Percentiles rank a stretch among this genome's conserved stretches.
Evolutionary conservation across 2,888 invertebrate species (phyloP).

Genomic region (Sicus ferrugineus): DNA sequence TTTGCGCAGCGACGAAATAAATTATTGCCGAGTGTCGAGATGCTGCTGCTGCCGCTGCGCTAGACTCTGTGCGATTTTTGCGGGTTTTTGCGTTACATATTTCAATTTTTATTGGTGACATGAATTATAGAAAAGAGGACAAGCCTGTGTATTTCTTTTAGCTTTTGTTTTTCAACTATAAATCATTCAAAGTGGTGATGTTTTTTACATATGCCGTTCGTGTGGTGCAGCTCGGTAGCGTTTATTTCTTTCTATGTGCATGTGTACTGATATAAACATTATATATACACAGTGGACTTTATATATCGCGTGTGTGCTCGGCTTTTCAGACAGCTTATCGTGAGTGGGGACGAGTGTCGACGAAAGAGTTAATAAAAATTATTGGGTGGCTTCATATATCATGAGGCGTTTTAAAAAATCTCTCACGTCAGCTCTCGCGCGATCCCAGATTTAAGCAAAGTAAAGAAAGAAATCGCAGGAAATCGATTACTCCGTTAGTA

Average conservation of each 20-base stretch:
- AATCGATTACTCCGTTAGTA: neutral
- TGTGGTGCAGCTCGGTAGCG: neutral
- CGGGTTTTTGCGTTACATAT: neutral
- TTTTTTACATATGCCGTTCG: neutral
- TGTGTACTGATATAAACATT: neutral
- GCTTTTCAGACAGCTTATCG: constrained; percentile 1
- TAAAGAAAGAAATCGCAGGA: neutral
- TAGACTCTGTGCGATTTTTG: neutral
- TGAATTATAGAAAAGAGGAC: constrained; percentile 16
- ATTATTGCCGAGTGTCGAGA: neutral
- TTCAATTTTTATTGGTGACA: constrained; percentile 13
- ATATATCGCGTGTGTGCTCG: neutral
- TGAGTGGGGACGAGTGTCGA: neutral
- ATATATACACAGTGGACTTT: too few relatives aligned
- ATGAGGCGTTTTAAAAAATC: too few relatives aligned
- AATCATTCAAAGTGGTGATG: constrained; percentile 15
- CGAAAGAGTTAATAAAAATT: constrained; percentile 11
- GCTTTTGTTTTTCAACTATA: constrained; percentile 1
- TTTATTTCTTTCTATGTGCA: neutral
- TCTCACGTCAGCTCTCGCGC: neutral
- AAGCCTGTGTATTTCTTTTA: neutral
- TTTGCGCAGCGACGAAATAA: neutral
- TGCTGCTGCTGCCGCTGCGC: neutral
- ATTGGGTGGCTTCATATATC: neutral
- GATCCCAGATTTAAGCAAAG: neutral